Evolutionary conservation across 2,888 invertebrate species (phyloP).

Genomic region (Teinopalpus imperialis): DNA sequence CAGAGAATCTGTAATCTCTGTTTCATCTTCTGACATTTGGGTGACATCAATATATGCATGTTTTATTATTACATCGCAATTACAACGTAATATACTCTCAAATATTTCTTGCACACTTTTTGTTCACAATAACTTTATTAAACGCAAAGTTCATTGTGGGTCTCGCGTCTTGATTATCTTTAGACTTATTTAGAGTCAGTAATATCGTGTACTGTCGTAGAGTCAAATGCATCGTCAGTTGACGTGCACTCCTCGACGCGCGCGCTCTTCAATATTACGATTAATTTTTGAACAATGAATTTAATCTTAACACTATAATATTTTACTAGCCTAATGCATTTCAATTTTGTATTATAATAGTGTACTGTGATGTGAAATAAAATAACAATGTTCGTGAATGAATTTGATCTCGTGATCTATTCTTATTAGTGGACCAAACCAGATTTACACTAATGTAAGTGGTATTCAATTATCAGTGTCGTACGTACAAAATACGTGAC

Average conservation of each 20-base stretch:
- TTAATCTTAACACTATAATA: too few relatives aligned
- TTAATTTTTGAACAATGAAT: slow-evolving; percentile 6
- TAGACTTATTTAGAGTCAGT: slow-evolving; percentile 45
- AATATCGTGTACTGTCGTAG: slow-evolving; percentile 43
- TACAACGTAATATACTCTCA: too few relatives aligned
- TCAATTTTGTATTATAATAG: too few relatives aligned
- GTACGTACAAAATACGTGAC: slow-evolving; percentile 3
- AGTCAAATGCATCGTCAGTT: slow-evolving; percentile 65
- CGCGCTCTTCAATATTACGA: slow-evolving; percentile 42
- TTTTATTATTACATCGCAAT: neutral
- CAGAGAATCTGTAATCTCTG: too few relatives aligned
- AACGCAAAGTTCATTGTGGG: slow-evolving; percentile 1
- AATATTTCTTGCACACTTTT: neutral
- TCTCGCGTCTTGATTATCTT: slow-evolving; percentile 38
- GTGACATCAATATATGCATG: too few relatives aligned
- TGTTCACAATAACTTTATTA: neutral
- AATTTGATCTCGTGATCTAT: slow-evolving; percentile 6
- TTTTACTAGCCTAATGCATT: too few relatives aligned
- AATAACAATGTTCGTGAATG: neutral
- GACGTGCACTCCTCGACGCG: slow-evolving; percentile 49
- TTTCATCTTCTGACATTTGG: too few relatives aligned
- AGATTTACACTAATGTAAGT: slow-evolving; percentile 14
- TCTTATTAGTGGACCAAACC: neutral
- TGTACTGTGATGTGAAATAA: slow-evolving; percentile 2
- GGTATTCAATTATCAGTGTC: slow-evolving; percentile 3